Percentiles rank a stretch among this genome's conserved stretches.
Evolutionary conservation across 2,113 vertebrate species (phyloP).

Genomic region (Centrocercus urophasianus): DNA sequence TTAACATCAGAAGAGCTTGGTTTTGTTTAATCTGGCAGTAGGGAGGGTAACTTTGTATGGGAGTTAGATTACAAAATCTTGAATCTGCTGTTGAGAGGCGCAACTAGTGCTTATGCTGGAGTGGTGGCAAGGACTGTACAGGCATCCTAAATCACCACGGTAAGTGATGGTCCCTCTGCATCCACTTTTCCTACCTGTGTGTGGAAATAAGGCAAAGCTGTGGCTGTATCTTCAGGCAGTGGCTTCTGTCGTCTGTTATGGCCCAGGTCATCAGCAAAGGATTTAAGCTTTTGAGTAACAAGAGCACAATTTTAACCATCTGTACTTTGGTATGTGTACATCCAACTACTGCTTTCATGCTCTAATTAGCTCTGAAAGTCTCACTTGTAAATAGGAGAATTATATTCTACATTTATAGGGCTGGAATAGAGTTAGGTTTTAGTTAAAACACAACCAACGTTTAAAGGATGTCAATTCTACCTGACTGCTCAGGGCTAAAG

Average conservation of each 20-base stretch:
- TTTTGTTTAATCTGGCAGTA: neutral
- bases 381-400: neutral
- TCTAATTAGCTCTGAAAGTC: neutral
- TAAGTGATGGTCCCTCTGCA: neutral
- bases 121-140: too few species aligned
- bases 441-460: neutral
- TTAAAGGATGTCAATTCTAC: neutral
- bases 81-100: neutral
- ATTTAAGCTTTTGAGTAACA: neutral
- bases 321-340: neutral
- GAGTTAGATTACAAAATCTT: neutral
- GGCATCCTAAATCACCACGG: fast-evolving
- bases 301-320: neutral
- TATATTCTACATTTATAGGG: neutral
- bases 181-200: fast-evolving
- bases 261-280: neutral
- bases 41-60: neutral
- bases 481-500: neutral
- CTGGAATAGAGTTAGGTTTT: neutral
- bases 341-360: neutral
- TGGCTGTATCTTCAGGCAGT: neutral
- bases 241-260: neutral
- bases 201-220: neutral
- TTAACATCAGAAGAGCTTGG: neutral
- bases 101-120: neutral